Percentiles rank a stretch among this genome's conserved stretches.
phyloP scores from a whole-genome alignment of 2,888 invertebrate species.

The Cephalotes varians region DNA sequence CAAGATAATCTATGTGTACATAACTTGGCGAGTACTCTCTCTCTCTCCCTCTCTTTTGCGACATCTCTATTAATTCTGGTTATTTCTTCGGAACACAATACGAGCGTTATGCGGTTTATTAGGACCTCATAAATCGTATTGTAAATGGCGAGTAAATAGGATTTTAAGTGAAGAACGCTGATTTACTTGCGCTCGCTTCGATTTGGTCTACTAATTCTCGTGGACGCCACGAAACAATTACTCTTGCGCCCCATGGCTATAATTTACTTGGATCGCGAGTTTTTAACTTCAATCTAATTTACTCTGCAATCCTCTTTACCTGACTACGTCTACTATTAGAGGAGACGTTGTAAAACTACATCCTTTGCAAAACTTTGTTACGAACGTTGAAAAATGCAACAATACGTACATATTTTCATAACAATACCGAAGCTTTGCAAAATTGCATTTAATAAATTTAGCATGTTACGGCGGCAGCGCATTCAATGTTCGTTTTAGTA shows the following conservation, averaged over 20 bases:
- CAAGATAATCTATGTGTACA: constrained; percentile 14
- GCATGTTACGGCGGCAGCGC: background rate
- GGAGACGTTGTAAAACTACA: background rate
- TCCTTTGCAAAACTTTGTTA: constrained; percentile 12
- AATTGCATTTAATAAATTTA: background rate
- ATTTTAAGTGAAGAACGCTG: constrained; percentile 47
- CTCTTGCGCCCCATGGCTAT: constrained; percentile 50
- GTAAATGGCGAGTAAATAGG: constrained; percentile 39
- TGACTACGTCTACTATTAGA: constrained; percentile 10
- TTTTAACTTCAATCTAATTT: constrained; percentile 54
- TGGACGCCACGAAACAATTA: constrained; percentile 52
- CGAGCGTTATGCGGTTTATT: constrained; percentile 30
- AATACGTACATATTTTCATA: constrained; percentile 19
- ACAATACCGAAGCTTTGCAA: background rate
- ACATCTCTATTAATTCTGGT: constrained; percentile 28
- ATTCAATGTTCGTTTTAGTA: background rate
- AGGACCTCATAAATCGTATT: constrained; percentile 35
- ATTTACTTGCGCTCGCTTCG: constrained; percentile 40
- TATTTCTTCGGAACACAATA: constrained; percentile 13
- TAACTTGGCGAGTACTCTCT: constrained; percentile 15
- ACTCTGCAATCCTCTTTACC: constrained; percentile 23
- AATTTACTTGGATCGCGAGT: constrained; percentile 52
- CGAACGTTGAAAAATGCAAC: background rate
- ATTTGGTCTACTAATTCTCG: constrained; percentile 52
- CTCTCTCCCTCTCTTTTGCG: no score